Percentiles rank a stretch among this genome's conserved stretches.
phyloP scores from a whole-genome alignment of 2,888 invertebrate genomes.

The Limenitis camilla region DNA sequence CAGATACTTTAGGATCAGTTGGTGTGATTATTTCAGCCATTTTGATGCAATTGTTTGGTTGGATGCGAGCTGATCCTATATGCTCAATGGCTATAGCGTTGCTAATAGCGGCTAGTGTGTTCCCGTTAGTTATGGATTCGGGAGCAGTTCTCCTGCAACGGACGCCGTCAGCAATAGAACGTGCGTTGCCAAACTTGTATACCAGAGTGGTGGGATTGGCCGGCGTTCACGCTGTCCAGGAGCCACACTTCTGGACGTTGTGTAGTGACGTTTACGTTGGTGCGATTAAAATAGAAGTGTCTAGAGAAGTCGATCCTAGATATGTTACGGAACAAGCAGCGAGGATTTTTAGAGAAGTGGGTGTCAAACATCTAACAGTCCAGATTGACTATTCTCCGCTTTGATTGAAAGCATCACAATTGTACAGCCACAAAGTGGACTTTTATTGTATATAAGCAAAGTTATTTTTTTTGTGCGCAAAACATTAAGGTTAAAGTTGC shows the following conservation, averaged over 20 bases:
- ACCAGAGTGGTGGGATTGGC: slow-evolving; percentile 91
- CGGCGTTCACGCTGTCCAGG: slow-evolving; percentile 96
- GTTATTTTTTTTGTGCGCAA: slow-evolving; percentile 19
- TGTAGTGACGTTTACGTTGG: slow-evolving; percentile 96
- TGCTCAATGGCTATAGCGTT: slow-evolving; percentile 97
- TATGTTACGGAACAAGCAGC: slow-evolving; percentile 95
- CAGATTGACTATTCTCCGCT: slow-evolving; percentile 92
- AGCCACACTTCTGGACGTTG: slow-evolving; percentile 98
- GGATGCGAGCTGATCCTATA: slow-evolving; percentile 99
- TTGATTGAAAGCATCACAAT: slow-evolving; percentile 46
- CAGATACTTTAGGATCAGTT: slow-evolving; percentile 96
- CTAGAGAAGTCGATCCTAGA: slow-evolving; percentile 91
- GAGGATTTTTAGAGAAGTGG: slow-evolving; percentile 94
- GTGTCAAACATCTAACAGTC: slow-evolving; percentile 92
- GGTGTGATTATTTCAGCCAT: slow-evolving; percentile 97
- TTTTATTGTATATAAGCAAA: slow-evolving; percentile 23
- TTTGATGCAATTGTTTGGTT: slow-evolving; percentile 95
- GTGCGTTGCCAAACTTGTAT: slow-evolving; percentile 89
- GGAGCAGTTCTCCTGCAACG: slow-evolving; percentile 94
- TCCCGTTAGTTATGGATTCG: slow-evolving; percentile 89
- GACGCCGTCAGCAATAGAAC: slow-evolving; percentile 88
- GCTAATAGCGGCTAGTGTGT: slow-evolving; percentile 90
- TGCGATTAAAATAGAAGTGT: slow-evolving; percentile 95
- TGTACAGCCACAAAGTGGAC: slow-evolving; percentile 31
- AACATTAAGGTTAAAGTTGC: not conserved